phyloP scores from a whole-genome alignment of 2,888 invertebrate species.

The Blera fallax region DNA sequence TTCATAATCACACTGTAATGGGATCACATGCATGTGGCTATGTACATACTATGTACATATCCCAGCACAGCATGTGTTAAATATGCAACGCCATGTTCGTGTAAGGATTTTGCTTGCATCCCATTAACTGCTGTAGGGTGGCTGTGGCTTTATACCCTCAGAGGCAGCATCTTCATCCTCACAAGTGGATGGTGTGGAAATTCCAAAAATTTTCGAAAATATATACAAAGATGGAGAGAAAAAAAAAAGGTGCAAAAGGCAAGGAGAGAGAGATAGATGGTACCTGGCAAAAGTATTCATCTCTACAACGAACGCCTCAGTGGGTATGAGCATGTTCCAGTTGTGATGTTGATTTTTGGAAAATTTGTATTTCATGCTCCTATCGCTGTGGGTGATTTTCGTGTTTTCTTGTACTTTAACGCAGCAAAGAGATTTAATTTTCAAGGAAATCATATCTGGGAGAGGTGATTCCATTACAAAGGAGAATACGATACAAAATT shows the following conservation, averaged over 20 bases:
- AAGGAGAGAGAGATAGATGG: no score
- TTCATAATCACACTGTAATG: constrained; percentile 51
- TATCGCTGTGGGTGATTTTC: constrained; percentile 38
- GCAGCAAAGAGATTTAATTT: neutral
- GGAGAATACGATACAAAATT: neutral
- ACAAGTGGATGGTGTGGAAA: constrained; percentile 14
- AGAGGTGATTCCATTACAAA: neutral
- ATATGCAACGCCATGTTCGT: constrained; percentile 42
- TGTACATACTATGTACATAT: constrained; percentile 12
- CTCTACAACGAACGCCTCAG: neutral
- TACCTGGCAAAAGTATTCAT: neutral
- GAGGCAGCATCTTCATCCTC: constrained; percentile 9
- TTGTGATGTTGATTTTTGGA: constrained; percentile 40
- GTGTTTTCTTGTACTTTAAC: neutral
- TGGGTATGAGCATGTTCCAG: constrained; percentile 8
- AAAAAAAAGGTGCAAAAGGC: neutral
- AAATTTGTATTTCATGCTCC: constrained; percentile 13
- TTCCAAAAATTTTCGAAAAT: neutral
- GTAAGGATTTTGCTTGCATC: constrained; percentile 57
- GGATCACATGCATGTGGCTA: constrained; percentile 47
- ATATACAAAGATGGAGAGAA: neutral
- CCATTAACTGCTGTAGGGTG: constrained; percentile 23
- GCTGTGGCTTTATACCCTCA: neutral
- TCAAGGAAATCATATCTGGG: neutral
- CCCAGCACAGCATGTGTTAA: constrained; percentile 64